Evolutionary conservation across 2,888 invertebrate genomes (phyloP).

Genomic region (Macrophya alboannulata): DNA sequence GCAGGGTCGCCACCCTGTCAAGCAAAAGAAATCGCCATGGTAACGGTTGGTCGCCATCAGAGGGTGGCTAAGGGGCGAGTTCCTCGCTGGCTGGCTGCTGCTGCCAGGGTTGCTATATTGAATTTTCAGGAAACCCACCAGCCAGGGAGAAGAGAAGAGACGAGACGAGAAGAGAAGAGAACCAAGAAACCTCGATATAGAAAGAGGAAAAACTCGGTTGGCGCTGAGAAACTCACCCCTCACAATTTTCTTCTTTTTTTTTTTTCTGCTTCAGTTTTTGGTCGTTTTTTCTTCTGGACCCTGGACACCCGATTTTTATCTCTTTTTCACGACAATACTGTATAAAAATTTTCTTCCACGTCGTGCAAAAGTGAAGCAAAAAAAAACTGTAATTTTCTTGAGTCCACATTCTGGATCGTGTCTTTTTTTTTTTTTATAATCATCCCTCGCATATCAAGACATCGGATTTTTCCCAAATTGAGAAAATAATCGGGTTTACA

Average conservation of each 20-base stretch:
- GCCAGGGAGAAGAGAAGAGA: constrained; percentile 28
- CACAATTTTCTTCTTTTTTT: constrained; percentile 59
- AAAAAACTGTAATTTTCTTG: neutral
- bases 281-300: neutral
- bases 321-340: neutral
- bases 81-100: constrained; percentile 32
- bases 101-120: constrained; percentile 68
- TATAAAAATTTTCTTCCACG: neutral
- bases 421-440: neutral
- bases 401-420: neutral
- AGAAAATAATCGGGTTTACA: neutral
- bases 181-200: constrained; percentile 24
- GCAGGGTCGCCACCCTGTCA: constrained; percentile 75
- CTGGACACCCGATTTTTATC: neutral
- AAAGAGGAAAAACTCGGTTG: constrained; percentile 38
- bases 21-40: constrained; percentile 79
- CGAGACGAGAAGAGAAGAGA: constrained; percentile 17
- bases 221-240: constrained; percentile 58
- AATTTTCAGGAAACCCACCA: constrained; percentile 73
- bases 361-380: neutral
- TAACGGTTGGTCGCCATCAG: constrained; percentile 71
- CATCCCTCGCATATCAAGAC: neutral
- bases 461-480: neutral
- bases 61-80: constrained; percentile 63
- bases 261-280: too few relatives aligned